Evolutionary conservation across 2,888 invertebrate species (phyloP), one percentile per base, ranked within the genome.

Genomic region (Pristionchus arcanus): DNA sequence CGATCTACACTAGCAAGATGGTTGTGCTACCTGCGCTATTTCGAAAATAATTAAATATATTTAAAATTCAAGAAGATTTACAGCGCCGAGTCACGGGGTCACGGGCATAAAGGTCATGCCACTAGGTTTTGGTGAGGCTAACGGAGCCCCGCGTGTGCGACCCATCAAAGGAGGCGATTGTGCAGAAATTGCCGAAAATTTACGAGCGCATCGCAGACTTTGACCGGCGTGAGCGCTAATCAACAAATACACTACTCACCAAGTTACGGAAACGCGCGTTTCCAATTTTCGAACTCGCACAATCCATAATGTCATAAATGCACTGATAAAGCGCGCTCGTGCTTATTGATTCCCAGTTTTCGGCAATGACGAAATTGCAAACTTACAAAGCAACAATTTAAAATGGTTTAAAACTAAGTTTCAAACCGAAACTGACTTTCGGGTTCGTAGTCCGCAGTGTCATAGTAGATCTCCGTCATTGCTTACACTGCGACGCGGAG

Each of bases 401-500:
- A 28, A 31, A 68, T 9, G 13, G 66, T 25, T 25, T 66, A 66
- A 66, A 66, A 0, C 2, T n/a, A 28, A 66, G 9, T 25, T 66
- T n/a, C 31, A 34, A 74, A 34, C 16, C 21, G n/a, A 42, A 25
- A 77, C 77, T 77, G 7, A 77, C 77, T 42, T 21, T 77, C 77
- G 1, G 19, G 13, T n/a, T 77, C 77, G n/a, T 77, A 77, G 16
- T 77, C 77, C n/a, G 77, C 77, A 0, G 77, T 77, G 77, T 77
- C 77, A 42, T 77, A 77, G 49, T 42, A 77, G 37, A 77, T 77
- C 11, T 37, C 42, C n/a, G 77, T 77, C 77, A 77, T 77, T 28
- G 28, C 28, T 66, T 25, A 25, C 19, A 59, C 21, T 25, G n/a
- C 31, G n/a, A 68, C 15, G 68, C 11, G 15, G 68, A 28, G 28